Evolutionary conservation across 2,113 vertebrate species (phyloP).

Genomic region (Genyomyrus donnyi): DNA sequence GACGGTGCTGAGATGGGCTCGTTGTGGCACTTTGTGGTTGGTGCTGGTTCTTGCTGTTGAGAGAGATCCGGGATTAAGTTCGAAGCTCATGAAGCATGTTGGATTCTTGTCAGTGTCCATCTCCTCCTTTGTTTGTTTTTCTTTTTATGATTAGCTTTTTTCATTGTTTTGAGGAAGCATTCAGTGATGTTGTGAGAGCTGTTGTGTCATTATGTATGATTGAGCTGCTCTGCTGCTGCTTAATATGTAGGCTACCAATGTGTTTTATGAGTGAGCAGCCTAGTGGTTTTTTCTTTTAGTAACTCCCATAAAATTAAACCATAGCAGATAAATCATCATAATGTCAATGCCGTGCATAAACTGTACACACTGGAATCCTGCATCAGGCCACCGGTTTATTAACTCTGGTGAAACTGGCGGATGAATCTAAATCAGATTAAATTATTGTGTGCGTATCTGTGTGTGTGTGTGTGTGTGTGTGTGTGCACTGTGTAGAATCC

Average conservation of each 20-base stretch:
- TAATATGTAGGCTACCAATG: neutral
- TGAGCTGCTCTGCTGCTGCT: neutral
- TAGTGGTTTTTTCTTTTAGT: neutral
- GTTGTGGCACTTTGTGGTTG: neutral
- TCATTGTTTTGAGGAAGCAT: neutral
- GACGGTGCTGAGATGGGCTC: neutral
- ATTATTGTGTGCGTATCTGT: neutral
- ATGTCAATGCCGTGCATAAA: neutral
- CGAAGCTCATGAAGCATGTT: neutral
- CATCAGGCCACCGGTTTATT: neutral
- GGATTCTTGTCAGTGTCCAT: neutral
- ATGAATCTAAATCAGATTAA: neutral
- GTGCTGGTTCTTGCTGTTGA: neutral
- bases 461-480: neutral
- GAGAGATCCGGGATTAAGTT: neutral
- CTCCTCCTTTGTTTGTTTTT: neutral
- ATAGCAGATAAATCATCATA: neutral
- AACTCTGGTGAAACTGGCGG: neutral
- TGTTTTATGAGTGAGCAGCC: neutral
- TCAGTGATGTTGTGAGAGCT: neutral
- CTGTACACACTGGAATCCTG: neutral
- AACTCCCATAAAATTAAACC: neutral
- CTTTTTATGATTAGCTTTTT: neutral
- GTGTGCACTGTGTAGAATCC: neutral
- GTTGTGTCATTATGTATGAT: neutral